A percentile compares a stretch with the other conserved stretches of the same genome.
phyloP scores from a whole-genome alignment of 2,797 vertebrate species.

The Enteromius argenteus region DNA sequence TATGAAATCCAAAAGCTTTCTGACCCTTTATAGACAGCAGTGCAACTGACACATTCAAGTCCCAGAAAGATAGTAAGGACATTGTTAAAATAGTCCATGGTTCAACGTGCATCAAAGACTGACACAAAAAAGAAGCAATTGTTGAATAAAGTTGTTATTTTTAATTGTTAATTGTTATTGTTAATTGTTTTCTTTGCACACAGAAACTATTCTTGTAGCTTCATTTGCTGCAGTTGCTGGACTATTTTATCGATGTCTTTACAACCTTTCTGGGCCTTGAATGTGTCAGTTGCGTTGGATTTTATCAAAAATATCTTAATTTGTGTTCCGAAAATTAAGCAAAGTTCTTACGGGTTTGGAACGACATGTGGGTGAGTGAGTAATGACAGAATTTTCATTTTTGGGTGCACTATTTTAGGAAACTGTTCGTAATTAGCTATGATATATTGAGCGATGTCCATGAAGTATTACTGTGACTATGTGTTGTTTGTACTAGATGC shows the following conservation, averaged over 20 bases:
- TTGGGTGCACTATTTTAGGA: not conserved
- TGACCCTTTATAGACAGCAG: not conserved
- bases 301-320: not conserved
- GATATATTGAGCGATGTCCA: not conserved
- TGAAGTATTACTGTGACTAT: not conserved
- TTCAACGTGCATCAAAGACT: not conserved
- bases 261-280: not conserved
- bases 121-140: too few relatives aligned
- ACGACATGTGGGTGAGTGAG: not conserved
- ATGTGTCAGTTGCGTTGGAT: not conserved
- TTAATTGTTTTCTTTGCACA: not conserved
- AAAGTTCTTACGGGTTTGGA: not conserved
- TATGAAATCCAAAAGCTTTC: not conserved
- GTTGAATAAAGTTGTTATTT: too few relatives aligned
- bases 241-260: not conserved
- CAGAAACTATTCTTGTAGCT: not conserved
- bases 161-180: too few relatives aligned
- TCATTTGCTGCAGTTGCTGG: not conserved
- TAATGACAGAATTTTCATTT: not conserved
- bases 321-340: not conserved
- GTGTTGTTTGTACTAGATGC: not conserved
- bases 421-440: not conserved
- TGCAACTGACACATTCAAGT: not conserved
- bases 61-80: not conserved
- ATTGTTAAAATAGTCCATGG: not conserved